Percentiles rank a stretch among this genome's conserved stretches.
These are phyloP conservation scores for Dallia pectoralis DNA, from an alignment of 2,797 vertebrate species.

Conservation along the genomic window DNA sequence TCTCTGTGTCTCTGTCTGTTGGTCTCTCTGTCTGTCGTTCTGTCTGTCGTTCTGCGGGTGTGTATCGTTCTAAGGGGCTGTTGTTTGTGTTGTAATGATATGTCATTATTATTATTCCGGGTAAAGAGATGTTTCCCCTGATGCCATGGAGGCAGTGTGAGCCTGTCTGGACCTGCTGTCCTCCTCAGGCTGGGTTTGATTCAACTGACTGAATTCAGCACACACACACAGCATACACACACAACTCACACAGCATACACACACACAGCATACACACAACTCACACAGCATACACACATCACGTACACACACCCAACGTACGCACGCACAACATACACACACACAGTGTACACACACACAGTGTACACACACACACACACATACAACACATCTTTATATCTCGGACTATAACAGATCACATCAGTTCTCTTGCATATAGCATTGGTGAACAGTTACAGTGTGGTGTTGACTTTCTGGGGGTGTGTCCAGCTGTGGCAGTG, in stretches of 20 bases:
- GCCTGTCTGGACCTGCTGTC: conserved; percentile 67
- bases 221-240: conserved; percentile 21
- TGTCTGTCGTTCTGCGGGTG: not conserved
- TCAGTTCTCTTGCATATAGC: no score
- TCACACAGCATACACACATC: not conserved
- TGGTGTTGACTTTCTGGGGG: no score
- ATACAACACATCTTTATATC: no score
- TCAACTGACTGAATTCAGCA: conserved; percentile 32
- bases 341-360: not conserved
- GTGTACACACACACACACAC: conserved; percentile 5
- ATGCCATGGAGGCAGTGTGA: conserved; percentile 64
- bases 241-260: conserved; percentile 1
- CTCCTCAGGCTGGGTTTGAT: conserved; percentile 57
- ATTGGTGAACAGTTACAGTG: not conserved
- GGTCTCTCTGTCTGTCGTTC: not conserved
- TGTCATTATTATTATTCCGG: conserved; percentile 76
- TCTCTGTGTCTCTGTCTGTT: not conserved
- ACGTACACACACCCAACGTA: no score
- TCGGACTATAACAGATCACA: no score
- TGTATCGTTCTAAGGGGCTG: conserved; percentile 45
- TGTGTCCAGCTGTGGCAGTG: no score
- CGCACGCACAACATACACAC: not conserved
- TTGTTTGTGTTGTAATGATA: conserved; percentile 77
- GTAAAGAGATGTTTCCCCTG: conserved; percentile 61
- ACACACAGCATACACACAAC: not conserved